Evolutionary conservation across 1,140 invertebrate species (phyloP).

Genomic region (Bradysia coprophila): DNA sequence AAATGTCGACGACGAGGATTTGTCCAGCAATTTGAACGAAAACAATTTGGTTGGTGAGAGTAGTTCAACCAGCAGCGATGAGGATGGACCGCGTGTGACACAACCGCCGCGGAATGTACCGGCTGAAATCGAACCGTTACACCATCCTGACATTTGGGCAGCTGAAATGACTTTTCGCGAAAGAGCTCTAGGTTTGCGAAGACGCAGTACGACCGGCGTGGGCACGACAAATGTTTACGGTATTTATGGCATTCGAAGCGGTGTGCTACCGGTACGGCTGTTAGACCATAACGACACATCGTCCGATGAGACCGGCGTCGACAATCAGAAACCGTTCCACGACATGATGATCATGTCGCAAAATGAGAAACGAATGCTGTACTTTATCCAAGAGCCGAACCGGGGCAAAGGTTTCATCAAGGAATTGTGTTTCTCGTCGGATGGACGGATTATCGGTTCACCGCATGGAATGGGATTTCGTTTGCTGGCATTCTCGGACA

Average conservation of each 20-base stretch:
- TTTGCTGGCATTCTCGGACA: conserved; percentile 56
- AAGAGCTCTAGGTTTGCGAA: conserved; percentile 11
- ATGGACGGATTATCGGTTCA: conserved; percentile 76
- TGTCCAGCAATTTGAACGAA: background rate
- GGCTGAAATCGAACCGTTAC: background rate
- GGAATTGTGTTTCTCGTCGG: conserved; percentile 74
- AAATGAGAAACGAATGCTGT: conserved; percentile 39
- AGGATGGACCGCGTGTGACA: too few relatives aligned
- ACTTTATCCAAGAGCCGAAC: conserved; percentile 74
- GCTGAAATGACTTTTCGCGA: conserved; percentile 22
- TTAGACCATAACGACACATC: background rate
- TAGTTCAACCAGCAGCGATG: background rate
- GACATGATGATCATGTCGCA: background rate
- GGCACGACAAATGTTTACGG: conserved; percentile 18
- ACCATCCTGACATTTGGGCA: conserved; percentile 19
- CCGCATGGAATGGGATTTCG: conserved; percentile 72
- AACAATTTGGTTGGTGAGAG: background rate
- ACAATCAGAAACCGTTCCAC: too few relatives aligned
- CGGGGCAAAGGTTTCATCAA: conserved; percentile 73
- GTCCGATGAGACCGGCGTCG: too few relatives aligned
- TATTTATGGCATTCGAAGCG: conserved; percentile 23
- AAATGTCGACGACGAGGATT: conserved; percentile 26
- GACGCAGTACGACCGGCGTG: conserved; percentile 9
- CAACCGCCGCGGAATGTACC: background rate
- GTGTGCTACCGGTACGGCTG: conserved; percentile 7